phyloP scores from a whole-genome alignment of 2,113 vertebrate genomes.

The Saguinus midas region DNA sequence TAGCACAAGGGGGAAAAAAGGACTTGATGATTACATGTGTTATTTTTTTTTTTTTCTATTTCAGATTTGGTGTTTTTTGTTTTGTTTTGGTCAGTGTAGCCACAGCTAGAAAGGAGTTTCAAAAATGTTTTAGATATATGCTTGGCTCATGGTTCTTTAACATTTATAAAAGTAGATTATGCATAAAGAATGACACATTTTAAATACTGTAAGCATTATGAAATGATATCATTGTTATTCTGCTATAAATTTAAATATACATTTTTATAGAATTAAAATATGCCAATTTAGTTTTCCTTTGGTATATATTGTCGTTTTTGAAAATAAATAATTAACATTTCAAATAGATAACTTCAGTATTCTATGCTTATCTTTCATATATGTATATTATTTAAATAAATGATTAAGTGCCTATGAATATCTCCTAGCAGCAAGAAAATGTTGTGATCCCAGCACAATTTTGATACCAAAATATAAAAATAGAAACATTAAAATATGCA shows the following conservation, averaged over 20 bases:
- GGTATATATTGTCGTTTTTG: slow-evolving; percentile 56
- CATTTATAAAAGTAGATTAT: slow-evolving; percentile 81
- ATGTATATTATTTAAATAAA: slow-evolving; percentile 41
- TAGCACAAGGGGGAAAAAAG: slow-evolving; percentile 5
- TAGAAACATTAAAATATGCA: slow-evolving; percentile 39
- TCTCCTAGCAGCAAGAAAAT: slow-evolving; percentile 21
- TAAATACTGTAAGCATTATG: slow-evolving; percentile 81
- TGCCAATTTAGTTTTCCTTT: slow-evolving; percentile 80
- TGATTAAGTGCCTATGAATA: slow-evolving; percentile 19
- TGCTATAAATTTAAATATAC: slow-evolving; percentile 84
- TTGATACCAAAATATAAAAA: slow-evolving; percentile 31
- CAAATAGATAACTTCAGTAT: slow-evolving; percentile 34
- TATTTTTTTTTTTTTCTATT: not conserved
- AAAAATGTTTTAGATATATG: slow-evolving; percentile 51
- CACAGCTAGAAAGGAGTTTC: not conserved
- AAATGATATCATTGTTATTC: slow-evolving; percentile 82
- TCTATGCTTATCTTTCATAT: slow-evolving; percentile 43
- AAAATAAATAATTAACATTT: slow-evolving; percentile 33
- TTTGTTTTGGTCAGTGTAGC: not conserved
- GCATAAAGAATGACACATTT: slow-evolving; percentile 77
- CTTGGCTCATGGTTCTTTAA: slow-evolving; percentile 33
- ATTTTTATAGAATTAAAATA: slow-evolving; percentile 86
- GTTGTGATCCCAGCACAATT: not conserved
- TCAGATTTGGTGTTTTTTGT: not conserved
- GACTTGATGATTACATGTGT: not conserved